Evolutionary conservation across 2,113 vertebrate genomes (phyloP).

Genomic region (Tragelaphus scriptus): DNA sequence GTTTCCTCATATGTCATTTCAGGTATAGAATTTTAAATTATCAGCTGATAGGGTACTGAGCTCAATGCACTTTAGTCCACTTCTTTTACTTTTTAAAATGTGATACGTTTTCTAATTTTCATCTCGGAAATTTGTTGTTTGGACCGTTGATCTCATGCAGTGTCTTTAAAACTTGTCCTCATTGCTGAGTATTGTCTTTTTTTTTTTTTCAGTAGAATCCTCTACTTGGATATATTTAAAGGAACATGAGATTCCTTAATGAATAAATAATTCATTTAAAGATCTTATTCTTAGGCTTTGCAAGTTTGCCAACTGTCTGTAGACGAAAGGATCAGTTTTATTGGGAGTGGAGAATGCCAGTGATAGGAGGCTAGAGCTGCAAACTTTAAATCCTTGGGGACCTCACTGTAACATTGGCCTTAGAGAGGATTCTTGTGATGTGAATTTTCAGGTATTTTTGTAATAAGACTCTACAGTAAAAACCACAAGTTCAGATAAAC

Average conservation of each 20-base stretch:
- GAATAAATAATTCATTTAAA: constrained; percentile 34
- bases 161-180: background rate
- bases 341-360: background rate
- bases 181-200: background rate
- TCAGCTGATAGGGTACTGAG: background rate
- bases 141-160: background rate
- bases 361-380: background rate
- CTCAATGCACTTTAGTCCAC: background rate
- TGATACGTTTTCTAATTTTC: background rate
- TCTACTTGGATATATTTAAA: background rate
- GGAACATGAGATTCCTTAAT: constrained; percentile 12
- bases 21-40: background rate
- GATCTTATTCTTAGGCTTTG: constrained; percentile 7
- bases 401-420: background rate
- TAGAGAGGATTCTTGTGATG: background rate
- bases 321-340: background rate
- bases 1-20: background rate
- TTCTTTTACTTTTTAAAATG: background rate
- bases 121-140: background rate
- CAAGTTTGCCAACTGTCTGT: background rate
- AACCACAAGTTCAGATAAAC: background rate
- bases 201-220: background rate
- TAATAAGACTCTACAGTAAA: background rate
- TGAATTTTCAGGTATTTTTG: background rate
- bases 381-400: background rate